phyloP scores from a whole-genome alignment of 2,888 invertebrate species.

The Caenorhabditis plicata region DNA sequence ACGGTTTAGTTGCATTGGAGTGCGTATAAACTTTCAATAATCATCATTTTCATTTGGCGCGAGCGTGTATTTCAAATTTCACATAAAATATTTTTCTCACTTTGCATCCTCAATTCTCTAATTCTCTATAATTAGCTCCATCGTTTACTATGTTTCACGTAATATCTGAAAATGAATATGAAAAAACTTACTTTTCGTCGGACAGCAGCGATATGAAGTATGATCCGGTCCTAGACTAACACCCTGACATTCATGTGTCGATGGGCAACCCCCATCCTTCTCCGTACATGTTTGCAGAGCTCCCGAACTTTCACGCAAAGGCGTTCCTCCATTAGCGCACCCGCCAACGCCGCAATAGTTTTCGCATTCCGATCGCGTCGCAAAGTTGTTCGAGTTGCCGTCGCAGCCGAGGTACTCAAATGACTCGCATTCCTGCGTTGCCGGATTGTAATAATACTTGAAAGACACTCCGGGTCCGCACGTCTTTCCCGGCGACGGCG shows the following conservation, averaged over 20 bases:
- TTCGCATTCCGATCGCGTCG: slow-evolving; percentile 48
- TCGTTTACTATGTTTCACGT: no score
- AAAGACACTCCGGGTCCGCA: slow-evolving; percentile 55
- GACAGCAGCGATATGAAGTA: slow-evolving; percentile 51
- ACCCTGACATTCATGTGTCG: slow-evolving; percentile 51
- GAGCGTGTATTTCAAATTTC: no score
- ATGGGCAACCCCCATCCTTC: slow-evolving; percentile 46
- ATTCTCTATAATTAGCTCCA: no score
- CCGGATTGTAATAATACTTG: slow-evolving; percentile 52
- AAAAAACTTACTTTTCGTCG: slow-evolving; percentile 38
- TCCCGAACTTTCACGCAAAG: slow-evolving; percentile 42
- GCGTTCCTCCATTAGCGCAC: slow-evolving; percentile 51
- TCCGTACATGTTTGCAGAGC: slow-evolving; percentile 45
- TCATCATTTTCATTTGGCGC: no score
- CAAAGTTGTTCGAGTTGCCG: slow-evolving; percentile 58
- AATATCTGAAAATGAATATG: not conserved
- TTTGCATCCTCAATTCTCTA: no score
- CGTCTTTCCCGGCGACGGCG: slow-evolving; percentile 44
- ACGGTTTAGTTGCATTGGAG: no score
- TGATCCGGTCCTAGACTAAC: slow-evolving; percentile 44
- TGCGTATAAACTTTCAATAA: no score
- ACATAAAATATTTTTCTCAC: no score
- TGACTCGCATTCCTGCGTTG: slow-evolving; percentile 48
- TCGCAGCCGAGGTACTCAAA: slow-evolving; percentile 57
- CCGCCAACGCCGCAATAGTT: slow-evolving; percentile 58